These are phyloP conservation scores for Regulus satrapa DNA, from an alignment of 2,113 vertebrate genomes.

Conservation along the genomic window DNA sequence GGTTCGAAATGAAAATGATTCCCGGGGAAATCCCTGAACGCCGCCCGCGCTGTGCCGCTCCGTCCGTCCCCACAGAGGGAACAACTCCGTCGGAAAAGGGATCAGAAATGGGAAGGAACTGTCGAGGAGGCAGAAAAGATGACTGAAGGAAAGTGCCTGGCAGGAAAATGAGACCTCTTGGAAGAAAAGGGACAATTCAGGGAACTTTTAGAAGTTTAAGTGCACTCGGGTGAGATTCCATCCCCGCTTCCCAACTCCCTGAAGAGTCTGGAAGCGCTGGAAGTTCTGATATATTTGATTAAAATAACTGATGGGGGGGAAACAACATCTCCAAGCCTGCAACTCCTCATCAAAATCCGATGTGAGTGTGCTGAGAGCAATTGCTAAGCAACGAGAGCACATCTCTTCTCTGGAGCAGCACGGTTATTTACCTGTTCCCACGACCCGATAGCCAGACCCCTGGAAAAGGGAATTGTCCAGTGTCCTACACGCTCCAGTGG, in stretches of 20 bases:
- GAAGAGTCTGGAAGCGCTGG: not conserved
- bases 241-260: not conserved
- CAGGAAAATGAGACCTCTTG: not conserved
- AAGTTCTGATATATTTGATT: not conserved
- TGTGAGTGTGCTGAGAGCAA: not conserved
- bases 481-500: not conserved
- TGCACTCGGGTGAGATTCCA: not conserved
- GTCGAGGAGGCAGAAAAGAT: not conserved
- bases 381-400: constrained; percentile 28
- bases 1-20: accelerated
- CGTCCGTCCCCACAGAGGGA: too few relatives aligned
- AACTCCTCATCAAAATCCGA: not conserved
- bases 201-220: not conserved
- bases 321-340: not conserved
- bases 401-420: not conserved
- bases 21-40: not conserved
- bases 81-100: not conserved
- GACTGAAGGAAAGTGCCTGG: not conserved
- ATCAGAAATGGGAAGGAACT: not conserved
- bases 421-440: constrained; percentile 2
- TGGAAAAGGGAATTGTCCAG: not conserved
- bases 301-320: not conserved
- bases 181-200: not conserved
- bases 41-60: too few relatives aligned
- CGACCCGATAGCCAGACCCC: not conserved